Percentiles rank a stretch among this genome's conserved stretches.
phyloP scores from a whole-genome alignment of 2,888 invertebrate species.

The Caenorhabditis japonica region DNA sequence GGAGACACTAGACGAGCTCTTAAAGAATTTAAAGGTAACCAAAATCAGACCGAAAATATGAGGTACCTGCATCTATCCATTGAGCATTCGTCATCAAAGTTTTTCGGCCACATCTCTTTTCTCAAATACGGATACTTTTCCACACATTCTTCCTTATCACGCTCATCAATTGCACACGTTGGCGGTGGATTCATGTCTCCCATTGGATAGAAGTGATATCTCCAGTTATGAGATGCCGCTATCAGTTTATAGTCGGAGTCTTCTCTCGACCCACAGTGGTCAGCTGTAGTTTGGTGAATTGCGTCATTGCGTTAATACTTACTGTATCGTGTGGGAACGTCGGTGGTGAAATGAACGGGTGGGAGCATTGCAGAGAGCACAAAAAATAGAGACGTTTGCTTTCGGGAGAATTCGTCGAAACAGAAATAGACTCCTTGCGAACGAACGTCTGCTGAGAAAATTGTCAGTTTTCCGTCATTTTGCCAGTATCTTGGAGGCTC shows the following conservation, averaged over 20 bases:
- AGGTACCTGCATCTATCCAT: conserved; percentile 36
- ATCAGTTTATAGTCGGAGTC: conserved; percentile 26
- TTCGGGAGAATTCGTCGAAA: conserved; percentile 54
- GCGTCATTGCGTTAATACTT: conserved; percentile 5
- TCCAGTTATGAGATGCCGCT: conserved; percentile 55
- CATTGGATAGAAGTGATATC: conserved; percentile 57
- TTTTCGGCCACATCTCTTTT: conserved; percentile 20
- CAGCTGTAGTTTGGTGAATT: conserved; percentile 5
- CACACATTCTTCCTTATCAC: conserved; percentile 11
- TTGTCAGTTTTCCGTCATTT: conserved; percentile 55
- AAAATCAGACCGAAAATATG: background rate
- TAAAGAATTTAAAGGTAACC: background rate
- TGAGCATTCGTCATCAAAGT: conserved; percentile 23
- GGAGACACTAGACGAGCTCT: conserved; percentile 34
- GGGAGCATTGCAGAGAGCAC: conserved; percentile 58
- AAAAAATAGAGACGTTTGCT: conserved; percentile 48
- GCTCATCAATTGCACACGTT: conserved; percentile 21
- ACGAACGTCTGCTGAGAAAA: conserved; percentile 47
- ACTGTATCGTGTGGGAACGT: conserved; percentile 19
- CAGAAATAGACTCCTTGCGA: conserved; percentile 62
- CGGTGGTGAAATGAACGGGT: conserved; percentile 31
- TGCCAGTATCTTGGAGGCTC: conserved; percentile 41
- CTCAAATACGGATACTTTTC: conserved; percentile 24
- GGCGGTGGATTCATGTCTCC: conserved; percentile 38
- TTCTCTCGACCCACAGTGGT: conserved; percentile 24